Evolutionary conservation across 2,888 invertebrate genomes (phyloP), one percentile per base, ranked within the genome.

Genomic region (Sphaerophoria rueppellii): DNA sequence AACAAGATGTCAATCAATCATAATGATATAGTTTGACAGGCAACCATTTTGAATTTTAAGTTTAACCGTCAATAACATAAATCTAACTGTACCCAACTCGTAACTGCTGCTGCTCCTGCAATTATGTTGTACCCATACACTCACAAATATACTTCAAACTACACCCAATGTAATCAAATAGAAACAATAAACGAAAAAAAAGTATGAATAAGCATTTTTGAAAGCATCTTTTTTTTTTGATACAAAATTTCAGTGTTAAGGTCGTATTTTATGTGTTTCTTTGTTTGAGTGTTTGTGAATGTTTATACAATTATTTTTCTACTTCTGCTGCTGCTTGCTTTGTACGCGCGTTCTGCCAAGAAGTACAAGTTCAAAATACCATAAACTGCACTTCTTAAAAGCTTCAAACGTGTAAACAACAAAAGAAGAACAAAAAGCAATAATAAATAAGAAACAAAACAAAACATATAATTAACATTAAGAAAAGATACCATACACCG

Each of bases 151-250:
- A 77, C 63, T 46, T 79, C 60, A 78, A 82, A 65, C 75, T 72
- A 74, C 52, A 63, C 58, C 34, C 65, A 40, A 32, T 60, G 58
- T 61, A 24, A 34, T 69, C 11, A 16, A 16, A 37, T 9, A 16
- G 16, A 40, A 16, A 40, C 50, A 37, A 69, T 46, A 71, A 11
- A 40, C 35, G n/a, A 57, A 54, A 9, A 34, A 57, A 37, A 58
- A 40, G 78, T 61, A 57, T 54, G 69, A 83, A 83, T 54, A 83
- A 83, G 83, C 83, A 50, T 50, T 75, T 70, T 67, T 50, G 9
- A 78, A 78, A 74, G 78, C 82, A 74, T 67, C 14, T 65, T 70
- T 9, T 40, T 46, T 71, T 48, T 9, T 16, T 4, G 0, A 11
- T 60, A 24, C 54, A 14, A 43, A 11, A 11, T 43, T 12, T 70